Evolutionary conservation across 2,113 vertebrate genomes (phyloP).

Genomic region (Larimichthys polyactis): DNA sequence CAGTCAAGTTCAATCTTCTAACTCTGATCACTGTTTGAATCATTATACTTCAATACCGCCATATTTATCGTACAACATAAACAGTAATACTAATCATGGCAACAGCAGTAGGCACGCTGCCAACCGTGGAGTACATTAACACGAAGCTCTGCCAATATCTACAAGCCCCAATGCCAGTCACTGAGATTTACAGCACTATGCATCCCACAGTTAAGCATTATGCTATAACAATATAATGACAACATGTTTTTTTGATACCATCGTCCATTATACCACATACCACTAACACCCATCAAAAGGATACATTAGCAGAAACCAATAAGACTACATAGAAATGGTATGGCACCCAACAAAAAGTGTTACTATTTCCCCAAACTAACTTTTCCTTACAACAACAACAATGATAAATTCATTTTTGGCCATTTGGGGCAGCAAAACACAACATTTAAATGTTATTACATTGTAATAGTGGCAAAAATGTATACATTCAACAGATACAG

Average conservation of each 20-base stretch:
- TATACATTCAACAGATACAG: background rate
- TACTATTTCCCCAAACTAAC: no score
- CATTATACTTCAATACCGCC: conserved; percentile 9
- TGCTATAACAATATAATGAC: background rate
- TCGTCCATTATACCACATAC: background rate
- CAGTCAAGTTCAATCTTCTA: background rate
- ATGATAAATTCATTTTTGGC: background rate
- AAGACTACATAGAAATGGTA: background rate
- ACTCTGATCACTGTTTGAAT: conserved; percentile 16
- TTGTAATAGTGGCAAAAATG: background rate
- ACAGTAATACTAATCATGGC: conserved; percentile 28
- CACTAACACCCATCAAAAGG: background rate
- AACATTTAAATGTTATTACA: background rate
- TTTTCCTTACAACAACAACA: no score
- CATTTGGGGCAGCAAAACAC: background rate
- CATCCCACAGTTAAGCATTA: background rate
- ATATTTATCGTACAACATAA: conserved; percentile 22
- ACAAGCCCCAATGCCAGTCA: conserved; percentile 2
- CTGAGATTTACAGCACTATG: conserved; percentile 5
- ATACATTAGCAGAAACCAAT: background rate
- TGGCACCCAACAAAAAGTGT: background rate
- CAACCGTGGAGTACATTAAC: conserved; percentile 28
- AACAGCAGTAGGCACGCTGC: conserved; percentile 8
- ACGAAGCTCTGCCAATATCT: background rate
- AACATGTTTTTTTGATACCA: background rate